Evolutionary conservation across 1,140 invertebrate species (phyloP), one percentile per base, ranked within the genome.

Genomic region (Leptopilina boulardi): DNA sequence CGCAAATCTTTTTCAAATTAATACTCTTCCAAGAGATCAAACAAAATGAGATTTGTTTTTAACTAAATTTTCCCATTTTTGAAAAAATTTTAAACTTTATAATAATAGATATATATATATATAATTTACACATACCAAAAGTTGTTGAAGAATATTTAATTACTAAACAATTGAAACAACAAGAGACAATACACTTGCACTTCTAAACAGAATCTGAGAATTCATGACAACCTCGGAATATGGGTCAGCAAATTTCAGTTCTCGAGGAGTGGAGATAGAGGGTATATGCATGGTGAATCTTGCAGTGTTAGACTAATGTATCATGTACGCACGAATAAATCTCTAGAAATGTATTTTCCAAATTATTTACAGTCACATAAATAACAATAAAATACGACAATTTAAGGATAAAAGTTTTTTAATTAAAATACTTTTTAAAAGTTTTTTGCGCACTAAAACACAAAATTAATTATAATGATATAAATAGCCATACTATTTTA

Each of bases 181-280:
- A 30, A 30, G 26, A 66, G 4, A n/a, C 23, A 66, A 34, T 26
- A 23, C 26, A 54, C 15, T 30, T 30, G 26, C 9, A 66, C 21
- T 66, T 66, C 59, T 66, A n/a, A 66, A 30, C 21, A 30, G 59
- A 66, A 30, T 66, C 59, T 66, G 21, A 30, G 59, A 66, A 66
- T 66, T 66, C 59, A 66, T 66, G 59, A 23, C 13, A 66, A 66
- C 59, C 59, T 66, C 23, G 26, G n/a, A 66, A 66, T 66, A 30
- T 66, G 23, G 59, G 59, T 66, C 59, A 66, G 59, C 59, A 34
- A 66, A 66, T 66, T 66, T 26, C 23, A 66, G 11, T 30, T 66
- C 59, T 30, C 59, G 59, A 66, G 26, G 59, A 66, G 59, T 15
- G 8, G 59, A 66, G 59, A n/a, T 66, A 26, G 59, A n/a, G 59